Evolutionary conservation across 2,797 vertebrate species (phyloP).

Genomic region (Danionella dracula): DNA sequence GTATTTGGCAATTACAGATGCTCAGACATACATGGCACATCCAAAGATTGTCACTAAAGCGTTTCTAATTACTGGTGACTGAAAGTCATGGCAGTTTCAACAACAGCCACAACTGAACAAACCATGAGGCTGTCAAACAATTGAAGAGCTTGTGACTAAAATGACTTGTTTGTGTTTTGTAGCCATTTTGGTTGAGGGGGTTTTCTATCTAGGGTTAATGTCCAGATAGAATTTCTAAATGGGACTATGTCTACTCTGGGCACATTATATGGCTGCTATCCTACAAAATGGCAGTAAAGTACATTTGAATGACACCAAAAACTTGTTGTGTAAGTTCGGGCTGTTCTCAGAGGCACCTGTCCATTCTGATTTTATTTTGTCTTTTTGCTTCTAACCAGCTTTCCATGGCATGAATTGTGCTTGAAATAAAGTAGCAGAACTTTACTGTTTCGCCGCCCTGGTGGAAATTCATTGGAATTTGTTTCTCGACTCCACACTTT

Average conservation of each 20-base stretch:
- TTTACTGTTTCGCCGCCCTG: background rate
- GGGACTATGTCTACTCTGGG: slow-evolving; percentile 53
- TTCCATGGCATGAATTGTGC: slow-evolving; percentile 3
- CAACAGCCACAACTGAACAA: background rate
- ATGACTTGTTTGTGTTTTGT: background rate
- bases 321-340: slow-evolving; percentile 33
- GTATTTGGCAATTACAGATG: slow-evolving; percentile 71
- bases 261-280: slow-evolving; percentile 75
- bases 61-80: slow-evolving; percentile 42
- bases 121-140: background rate
- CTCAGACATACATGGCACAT: slow-evolving; percentile 58
- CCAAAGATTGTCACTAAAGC: slow-evolving; percentile 52
- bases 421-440: slow-evolving; percentile 7
- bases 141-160: slow-evolving; percentile 25
- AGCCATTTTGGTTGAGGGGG: background rate
- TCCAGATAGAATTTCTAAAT: no score
- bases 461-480: background rate
- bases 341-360: slow-evolving; percentile 45
- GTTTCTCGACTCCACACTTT: background rate
- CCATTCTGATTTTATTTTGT: background rate
- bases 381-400: slow-evolving; percentile 11
- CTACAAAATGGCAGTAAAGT: slow-evolving; percentile 74
- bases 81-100: slow-evolving; percentile 1
- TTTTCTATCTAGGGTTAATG: background rate
- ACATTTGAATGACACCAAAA: slow-evolving; percentile 33